Percentiles rank a stretch among this genome's conserved stretches.
Conservation (phyloP, 1,140 invertebrate species). For the Cheumatopsyche charites region DNA sequence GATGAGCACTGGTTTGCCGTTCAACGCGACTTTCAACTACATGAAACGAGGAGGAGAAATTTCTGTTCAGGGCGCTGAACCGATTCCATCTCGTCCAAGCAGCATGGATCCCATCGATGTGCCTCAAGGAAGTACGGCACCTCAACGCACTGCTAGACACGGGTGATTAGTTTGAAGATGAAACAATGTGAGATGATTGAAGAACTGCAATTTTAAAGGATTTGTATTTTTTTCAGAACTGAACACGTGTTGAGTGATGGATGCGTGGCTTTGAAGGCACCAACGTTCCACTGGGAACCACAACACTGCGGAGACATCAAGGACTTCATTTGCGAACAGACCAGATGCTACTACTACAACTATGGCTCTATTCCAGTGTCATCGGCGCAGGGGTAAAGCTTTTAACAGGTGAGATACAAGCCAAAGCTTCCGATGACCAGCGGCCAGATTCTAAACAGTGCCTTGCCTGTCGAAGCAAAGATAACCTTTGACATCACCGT, state of each 20-base stretch:
- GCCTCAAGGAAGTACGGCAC: slow-evolving; percentile 72
- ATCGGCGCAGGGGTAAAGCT: slow-evolving; percentile 84
- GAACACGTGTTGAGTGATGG: slow-evolving; percentile 67
- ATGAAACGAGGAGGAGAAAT: slow-evolving; percentile 66
- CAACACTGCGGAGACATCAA: slow-evolving; percentile 82
- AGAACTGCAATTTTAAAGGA: neutral
- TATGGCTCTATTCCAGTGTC: slow-evolving; percentile 87
- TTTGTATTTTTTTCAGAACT: slow-evolving; percentile 56
- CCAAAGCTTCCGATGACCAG: slow-evolving; percentile 50
- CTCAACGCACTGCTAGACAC: slow-evolving; percentile 75
- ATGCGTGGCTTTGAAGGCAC: slow-evolving; percentile 76
- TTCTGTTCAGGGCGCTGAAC: slow-evolving; percentile 52
- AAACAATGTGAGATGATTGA: neutral
- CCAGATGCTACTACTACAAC: slow-evolving; percentile 88
- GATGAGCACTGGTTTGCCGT: slow-evolving; percentile 87
- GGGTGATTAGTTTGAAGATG: slow-evolving; percentile 62
- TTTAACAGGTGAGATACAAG: slow-evolving; percentile 61
- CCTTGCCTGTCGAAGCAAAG: slow-evolving; percentile 25
- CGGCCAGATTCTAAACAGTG: slow-evolving; percentile 47
- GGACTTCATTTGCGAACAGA: slow-evolving; percentile 89
- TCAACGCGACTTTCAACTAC: slow-evolving; percentile 85
- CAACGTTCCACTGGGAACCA: slow-evolving; percentile 77
- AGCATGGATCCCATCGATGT: slow-evolving; percentile 63
- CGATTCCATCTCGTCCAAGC: slow-evolving; percentile 55
- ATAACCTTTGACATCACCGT: slow-evolving; percentile 36